phyloP scores from a whole-genome alignment of 1,140 invertebrate species.

The Lerema accius region DNA sequence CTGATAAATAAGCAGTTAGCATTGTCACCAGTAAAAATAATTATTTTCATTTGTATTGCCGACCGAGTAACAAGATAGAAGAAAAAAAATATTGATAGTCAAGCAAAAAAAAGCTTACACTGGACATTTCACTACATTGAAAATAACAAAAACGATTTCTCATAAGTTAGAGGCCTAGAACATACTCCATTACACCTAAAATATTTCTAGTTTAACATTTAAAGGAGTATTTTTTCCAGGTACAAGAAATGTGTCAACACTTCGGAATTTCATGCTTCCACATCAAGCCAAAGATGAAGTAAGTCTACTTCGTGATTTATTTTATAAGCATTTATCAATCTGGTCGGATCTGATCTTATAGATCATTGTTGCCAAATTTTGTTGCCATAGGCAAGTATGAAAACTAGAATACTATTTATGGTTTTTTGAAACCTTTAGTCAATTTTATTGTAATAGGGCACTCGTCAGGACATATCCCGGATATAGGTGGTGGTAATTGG shows the following conservation, averaged over 20 bases:
- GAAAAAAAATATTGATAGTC: too few relatives aligned
- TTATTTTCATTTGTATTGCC: too few relatives aligned
- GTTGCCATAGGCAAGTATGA: slow-evolving; percentile 30
- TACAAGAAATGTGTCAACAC: slow-evolving; percentile 84
- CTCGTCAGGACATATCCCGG: neutral
- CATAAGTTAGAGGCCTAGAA: too few relatives aligned
- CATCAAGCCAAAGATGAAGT: slow-evolving; percentile 81
- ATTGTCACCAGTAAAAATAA: too few relatives aligned
- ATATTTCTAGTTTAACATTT: too few relatives aligned
- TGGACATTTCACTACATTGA: too few relatives aligned
- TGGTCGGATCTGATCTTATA: slow-evolving; percentile 21
- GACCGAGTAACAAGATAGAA: too few relatives aligned
- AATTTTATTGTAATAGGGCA: slow-evolving; percentile 11
- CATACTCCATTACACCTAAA: too few relatives aligned
- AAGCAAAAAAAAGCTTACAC: too few relatives aligned
- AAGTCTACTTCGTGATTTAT: slow-evolving; percentile 33
- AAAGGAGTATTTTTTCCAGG: slow-evolving; percentile 76
- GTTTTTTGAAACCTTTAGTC: slow-evolving; percentile 25
- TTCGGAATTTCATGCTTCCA: slow-evolving; percentile 84
- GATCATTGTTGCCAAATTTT: slow-evolving; percentile 31
- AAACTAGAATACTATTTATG: slow-evolving; percentile 18
- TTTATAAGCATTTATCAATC: slow-evolving; percentile 29
- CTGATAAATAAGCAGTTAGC: too few relatives aligned
- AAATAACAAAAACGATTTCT: too few relatives aligned
- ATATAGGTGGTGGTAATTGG: too few relatives aligned